phyloP scores from a whole-genome alignment of 2,113 vertebrate species.

The Gadus macrocephalus region DNA sequence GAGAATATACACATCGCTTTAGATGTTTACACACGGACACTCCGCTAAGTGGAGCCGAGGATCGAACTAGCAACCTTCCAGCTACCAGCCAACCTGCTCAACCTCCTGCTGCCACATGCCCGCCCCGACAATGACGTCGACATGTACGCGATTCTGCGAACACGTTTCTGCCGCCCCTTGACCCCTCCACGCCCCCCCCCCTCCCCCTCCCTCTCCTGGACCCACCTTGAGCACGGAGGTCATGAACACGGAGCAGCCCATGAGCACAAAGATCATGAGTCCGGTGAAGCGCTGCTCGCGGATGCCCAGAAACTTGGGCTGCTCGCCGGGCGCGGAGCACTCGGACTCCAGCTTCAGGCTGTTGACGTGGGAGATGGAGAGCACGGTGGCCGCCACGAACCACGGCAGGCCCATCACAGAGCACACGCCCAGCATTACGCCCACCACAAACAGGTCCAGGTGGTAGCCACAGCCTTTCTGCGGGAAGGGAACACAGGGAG shows the following conservation, averaged over 20 bases:
- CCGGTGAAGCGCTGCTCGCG: slow-evolving; percentile 96
- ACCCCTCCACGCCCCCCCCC: too few relatives aligned
- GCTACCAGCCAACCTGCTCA: too few relatives aligned
- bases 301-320: slow-evolving; percentile 98
- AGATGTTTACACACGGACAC: too few relatives aligned
- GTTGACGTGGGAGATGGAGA: slow-evolving; percentile 97
- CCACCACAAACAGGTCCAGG: slow-evolving; percentile 94
- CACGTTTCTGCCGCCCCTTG: not conserved
- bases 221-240: slow-evolving; percentile 95
- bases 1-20: too few relatives aligned
- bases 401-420: slow-evolving; percentile 97
- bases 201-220: too few relatives aligned
- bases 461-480: slow-evolving; percentile 93
- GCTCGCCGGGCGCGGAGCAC: slow-evolving; percentile 95
- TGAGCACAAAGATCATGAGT: slow-evolving; percentile 97
- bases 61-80: too few relatives aligned
- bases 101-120: too few relatives aligned
- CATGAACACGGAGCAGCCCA: slow-evolving; percentile 98
- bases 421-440: slow-evolving; percentile 94
- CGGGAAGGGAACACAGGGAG: not conserved
- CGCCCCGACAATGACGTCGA: too few relatives aligned
- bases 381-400: slow-evolving; percentile 98
- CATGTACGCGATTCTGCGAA: not conserved
- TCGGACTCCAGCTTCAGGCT: slow-evolving; percentile 97
- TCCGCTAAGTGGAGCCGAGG: too few relatives aligned